phyloP scores from a whole-genome alignment of 2,113 vertebrate species.

The Urocitellus parryii region DNA sequence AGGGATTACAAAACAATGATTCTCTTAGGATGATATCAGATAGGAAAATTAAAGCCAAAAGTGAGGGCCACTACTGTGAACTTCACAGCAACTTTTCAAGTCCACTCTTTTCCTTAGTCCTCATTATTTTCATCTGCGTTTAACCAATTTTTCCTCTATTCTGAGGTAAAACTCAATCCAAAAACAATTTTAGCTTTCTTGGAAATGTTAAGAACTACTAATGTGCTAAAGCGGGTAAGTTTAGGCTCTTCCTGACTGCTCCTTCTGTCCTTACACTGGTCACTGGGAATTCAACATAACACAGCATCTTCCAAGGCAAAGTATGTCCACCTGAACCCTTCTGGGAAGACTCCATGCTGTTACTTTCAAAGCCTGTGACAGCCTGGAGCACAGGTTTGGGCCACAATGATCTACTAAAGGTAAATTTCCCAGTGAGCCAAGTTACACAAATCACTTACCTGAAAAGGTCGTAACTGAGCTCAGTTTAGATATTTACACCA shows the following conservation, averaged over 20 bases:
- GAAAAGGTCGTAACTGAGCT: slow-evolving; percentile 6
- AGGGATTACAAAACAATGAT: not conserved
- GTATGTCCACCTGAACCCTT: not conserved
- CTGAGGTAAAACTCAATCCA: slow-evolving; percentile 24
- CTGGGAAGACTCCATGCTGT: not conserved
- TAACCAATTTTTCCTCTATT: slow-evolving; percentile 28
- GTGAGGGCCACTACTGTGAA: not conserved
- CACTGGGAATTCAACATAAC: not conserved
- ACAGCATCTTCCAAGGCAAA: not conserved
- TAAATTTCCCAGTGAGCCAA: not conserved
- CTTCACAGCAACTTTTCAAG: not conserved
- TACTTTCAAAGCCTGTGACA: not conserved
- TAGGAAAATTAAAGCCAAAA: not conserved
- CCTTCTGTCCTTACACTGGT: not conserved
- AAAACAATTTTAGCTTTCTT: not conserved
- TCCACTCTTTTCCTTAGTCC: not conserved
- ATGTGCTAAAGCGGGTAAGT: not conserved
- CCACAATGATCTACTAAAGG: not conserved
- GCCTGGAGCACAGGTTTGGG: not conserved
- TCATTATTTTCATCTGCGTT: not conserved
- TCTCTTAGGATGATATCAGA: not conserved
- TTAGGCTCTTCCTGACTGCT: not conserved
- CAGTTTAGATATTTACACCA: slow-evolving; percentile 13
- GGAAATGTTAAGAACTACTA: slow-evolving; percentile 15
- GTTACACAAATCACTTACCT: not conserved